Evolutionary conservation across 2,888 invertebrate genomes (phyloP).

Genomic region (Philereme vetulata): DNA sequence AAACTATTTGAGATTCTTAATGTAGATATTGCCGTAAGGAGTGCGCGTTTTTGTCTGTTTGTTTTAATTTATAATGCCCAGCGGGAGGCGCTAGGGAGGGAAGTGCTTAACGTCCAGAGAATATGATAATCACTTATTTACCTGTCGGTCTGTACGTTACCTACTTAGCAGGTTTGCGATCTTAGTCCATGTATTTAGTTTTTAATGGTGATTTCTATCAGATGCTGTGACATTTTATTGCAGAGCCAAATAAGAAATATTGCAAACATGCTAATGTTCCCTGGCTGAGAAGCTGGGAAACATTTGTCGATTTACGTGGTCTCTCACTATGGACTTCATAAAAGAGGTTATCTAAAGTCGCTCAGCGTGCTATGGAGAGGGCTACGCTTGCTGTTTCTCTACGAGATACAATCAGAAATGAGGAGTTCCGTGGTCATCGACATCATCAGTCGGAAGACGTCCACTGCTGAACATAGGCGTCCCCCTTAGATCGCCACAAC

Average conservation of each 20-base stretch:
- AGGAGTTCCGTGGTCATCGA: no score
- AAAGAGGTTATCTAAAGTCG: no score
- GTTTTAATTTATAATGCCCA: slow-evolving; percentile 21
- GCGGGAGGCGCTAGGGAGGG: slow-evolving; percentile 20
- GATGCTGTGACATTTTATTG: neutral
- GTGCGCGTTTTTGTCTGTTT: slow-evolving; percentile 24
- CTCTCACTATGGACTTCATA: no score
- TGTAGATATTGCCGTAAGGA: slow-evolving; percentile 44
- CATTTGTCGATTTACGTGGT: no score
- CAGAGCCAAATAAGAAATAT: neutral
- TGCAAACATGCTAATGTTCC: no score
- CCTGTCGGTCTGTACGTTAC: neutral
- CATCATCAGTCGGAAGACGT: no score
- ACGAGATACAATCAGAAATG: no score
- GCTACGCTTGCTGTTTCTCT: no score
- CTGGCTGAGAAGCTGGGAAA: no score
- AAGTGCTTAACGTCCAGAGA: slow-evolving; percentile 11
- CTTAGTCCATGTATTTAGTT: slow-evolving; percentile 1
- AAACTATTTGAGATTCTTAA: slow-evolving; percentile 44
- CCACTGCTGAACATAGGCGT: no score
- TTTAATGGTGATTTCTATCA: neutral
- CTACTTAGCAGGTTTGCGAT: slow-evolving; percentile 6
- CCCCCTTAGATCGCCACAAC: no score
- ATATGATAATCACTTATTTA: slow-evolving; percentile 20
- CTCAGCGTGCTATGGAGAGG: no score